phyloP scores from a whole-genome alignment of 2,113 vertebrate genomes.

The Leptobrachium leishanense region DNA sequence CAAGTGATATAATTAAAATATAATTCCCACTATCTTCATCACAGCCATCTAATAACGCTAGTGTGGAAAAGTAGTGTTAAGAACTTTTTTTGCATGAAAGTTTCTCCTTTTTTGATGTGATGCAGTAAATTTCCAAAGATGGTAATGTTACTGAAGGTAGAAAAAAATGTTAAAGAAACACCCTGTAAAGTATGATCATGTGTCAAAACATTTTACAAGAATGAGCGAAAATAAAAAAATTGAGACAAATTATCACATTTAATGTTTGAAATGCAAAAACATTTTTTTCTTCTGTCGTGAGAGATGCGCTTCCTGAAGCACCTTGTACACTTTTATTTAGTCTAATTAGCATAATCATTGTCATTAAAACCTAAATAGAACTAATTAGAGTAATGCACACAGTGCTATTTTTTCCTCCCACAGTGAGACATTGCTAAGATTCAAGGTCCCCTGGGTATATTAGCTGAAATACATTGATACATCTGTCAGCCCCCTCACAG shows the following conservation, averaged over 20 bases:
- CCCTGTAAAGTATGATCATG: not conserved
- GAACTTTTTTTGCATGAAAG: too few species aligned
- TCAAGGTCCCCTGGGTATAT: slow-evolving; percentile 39
- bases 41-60: too few species aligned
- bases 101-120: too few species aligned
- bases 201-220: slow-evolving; percentile 4
- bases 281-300: not conserved
- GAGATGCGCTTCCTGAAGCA: slow-evolving; percentile 15
- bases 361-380: slow-evolving; percentile 46
- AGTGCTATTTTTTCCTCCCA: slow-evolving; percentile 33
- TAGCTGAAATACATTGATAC: slow-evolving; percentile 38
- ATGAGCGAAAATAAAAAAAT: not conserved
- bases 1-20: too few species aligned
- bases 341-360: slow-evolving; percentile 45
- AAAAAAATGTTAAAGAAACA: too few species aligned
- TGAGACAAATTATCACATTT: not conserved
- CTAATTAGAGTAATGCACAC: slow-evolving; percentile 45
- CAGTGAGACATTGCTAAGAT: slow-evolving; percentile 33
- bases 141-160: too few species aligned
- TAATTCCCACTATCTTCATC: too few species aligned
- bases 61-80: too few species aligned
- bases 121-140: too few species aligned
- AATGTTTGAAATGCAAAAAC: not conserved
- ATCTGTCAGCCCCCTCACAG: slow-evolving; percentile 40
- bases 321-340: slow-evolving; percentile 29